A percentile compares a stretch with the other conserved stretches of the same genome.
These are phyloP conservation scores for Trissonchulus latispiculum DNA, from an alignment of 2,888 invertebrate species.

Conservation along the genomic window DNA sequence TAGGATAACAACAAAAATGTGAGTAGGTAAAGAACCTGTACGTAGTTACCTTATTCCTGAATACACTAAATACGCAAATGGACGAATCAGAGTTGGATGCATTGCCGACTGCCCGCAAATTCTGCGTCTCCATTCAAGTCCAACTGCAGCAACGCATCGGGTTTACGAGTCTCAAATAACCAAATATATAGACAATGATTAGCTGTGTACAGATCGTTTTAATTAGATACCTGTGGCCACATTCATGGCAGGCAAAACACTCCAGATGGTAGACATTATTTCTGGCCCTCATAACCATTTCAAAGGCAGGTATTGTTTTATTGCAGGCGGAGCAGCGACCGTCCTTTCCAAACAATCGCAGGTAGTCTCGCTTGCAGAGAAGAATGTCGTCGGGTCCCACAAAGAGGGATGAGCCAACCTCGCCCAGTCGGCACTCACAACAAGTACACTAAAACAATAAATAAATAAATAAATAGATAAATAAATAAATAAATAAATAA, in stretches of 20 bases:
- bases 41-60: too few species aligned
- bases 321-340: conserved; percentile 83
- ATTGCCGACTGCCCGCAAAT: too few species aligned
- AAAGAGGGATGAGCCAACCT: conserved; percentile 79
- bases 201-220: too few species aligned
- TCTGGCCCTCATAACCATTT: conserved; percentile 88
- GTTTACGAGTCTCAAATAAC: too few species aligned
- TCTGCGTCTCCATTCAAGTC: too few species aligned
- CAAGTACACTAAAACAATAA: conserved; percentile 57
- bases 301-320: conserved; percentile 84
- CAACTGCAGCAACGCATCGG: too few species aligned
- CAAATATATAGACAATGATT: too few species aligned
- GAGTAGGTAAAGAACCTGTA: too few species aligned
- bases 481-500: background rate
- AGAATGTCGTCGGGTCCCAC: conserved; percentile 73
- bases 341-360: conserved; percentile 78
- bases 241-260: conserved; percentile 86
- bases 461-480: background rate
- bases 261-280: conserved; percentile 85
- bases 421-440: conserved; percentile 82
- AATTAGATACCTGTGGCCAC: conserved; percentile 79
- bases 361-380: conserved; percentile 79
- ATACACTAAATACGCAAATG: too few species aligned
- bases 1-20: too few species aligned
- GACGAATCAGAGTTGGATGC: too few species aligned